These are phyloP conservation scores for Brachionus angularis DNA, from an alignment of 1,140 invertebrate genomes.

Conservation along the genomic window DNA sequence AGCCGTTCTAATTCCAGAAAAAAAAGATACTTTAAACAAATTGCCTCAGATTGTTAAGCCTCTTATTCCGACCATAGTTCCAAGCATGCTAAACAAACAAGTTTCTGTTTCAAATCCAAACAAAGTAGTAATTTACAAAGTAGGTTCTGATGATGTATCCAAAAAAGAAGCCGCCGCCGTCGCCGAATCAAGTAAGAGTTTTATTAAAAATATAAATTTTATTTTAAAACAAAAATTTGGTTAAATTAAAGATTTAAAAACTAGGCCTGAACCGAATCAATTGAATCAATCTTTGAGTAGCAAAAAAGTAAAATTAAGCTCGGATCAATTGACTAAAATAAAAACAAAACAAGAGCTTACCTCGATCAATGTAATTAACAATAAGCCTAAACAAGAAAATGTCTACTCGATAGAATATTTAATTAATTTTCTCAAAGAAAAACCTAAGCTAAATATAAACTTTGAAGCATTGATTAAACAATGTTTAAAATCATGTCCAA, in stretches of 20 bases:
- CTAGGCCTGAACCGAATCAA: no score
- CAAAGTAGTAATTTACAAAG: constrained; percentile 20
- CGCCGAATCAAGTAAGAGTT: background rate
- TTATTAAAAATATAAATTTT: background rate
- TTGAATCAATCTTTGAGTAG: no score
- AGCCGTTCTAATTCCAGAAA: no score
- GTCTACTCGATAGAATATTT: background rate
- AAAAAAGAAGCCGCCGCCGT: background rate
- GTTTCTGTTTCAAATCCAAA: background rate
- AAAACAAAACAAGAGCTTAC: background rate
- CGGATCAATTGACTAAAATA: background rate
- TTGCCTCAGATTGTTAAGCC: background rate
- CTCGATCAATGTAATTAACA: background rate
- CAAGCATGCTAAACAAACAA: background rate
- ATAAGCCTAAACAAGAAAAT: no score
- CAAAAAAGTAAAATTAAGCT: background rate
- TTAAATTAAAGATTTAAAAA: no score
- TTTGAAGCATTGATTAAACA: background rate
- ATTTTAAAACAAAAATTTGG: no score
- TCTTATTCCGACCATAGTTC: background rate
- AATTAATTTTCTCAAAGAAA: background rate
- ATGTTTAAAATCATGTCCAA: constrained; percentile 9
- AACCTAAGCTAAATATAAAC: background rate
- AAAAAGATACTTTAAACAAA: no score
- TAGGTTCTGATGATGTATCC: background rate